Base-by-base conservation (phyloP, 2,113 vertebrate genomes). In the Xiphophorus couchianus region DNA sequence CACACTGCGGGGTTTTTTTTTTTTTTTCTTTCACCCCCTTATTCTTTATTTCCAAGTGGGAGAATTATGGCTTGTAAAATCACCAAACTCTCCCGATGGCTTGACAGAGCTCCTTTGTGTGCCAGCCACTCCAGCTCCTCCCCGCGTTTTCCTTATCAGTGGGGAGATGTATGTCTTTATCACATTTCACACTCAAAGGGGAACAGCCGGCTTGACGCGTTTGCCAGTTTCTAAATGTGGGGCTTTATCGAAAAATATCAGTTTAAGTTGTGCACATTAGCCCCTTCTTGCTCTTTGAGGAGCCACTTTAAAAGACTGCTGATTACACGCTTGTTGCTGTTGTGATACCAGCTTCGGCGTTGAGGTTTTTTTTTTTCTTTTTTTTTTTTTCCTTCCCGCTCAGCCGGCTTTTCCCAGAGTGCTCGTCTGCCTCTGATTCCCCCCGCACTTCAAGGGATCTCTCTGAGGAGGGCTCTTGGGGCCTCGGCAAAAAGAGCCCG, bases 271-370 rank as follows among this genome's bases (percentile, higher is more conserved):
- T 75, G 84, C 90, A 92, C 92, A 93, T 94, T 94, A 93, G 91
- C 88, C 83, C 86, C 51, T n/a, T 84, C 44, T 8, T 74, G 83
- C 86, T 89, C 90, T 92, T 90, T 90, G 90, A 93, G 86, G 83
- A 91, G 86, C 84, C 88, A 90, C 91, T 93, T 90, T 88, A 86
- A 92, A 92, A 83, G 77, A 77, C 73, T 78, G 75, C 90, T 93
- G 92, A 94, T 94, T 94, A 92, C 91, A 92, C 82, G 93, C 91
- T 94, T 92, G 92, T 92, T 92, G 93, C 92, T 85, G 90, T 91
- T 88, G 83, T 89, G 91, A 93, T 91, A 88, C 82, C 83, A 81
- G 82, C 88, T 62, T 70, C 87, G 19, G 74, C 61, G 37, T 54
- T 1, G 74, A 60, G 73, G 70, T 82, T 76, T 61, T 70, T 78